Conservation (phyloP, 2,888 invertebrate species). For the Tetheella fluctuosa region DNA sequence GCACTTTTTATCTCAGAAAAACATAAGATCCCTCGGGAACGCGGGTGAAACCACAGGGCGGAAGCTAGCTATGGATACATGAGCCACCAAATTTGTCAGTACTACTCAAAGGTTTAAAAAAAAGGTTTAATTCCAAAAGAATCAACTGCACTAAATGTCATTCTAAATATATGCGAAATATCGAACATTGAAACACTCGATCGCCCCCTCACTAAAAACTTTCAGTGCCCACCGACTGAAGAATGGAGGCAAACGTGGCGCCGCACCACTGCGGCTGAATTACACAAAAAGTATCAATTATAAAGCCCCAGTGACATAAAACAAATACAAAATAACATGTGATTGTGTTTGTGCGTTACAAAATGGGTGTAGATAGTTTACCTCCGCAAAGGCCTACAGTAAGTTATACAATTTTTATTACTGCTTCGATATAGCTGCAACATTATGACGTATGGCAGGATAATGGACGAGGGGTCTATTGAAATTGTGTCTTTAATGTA, state of each 20-base stretch:
- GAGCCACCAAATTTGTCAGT: too few species aligned
- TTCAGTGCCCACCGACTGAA: constrained; percentile 45
- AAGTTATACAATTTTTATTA: constrained; percentile 38
- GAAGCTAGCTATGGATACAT: too few species aligned
- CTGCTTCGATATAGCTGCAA: constrained; percentile 3
- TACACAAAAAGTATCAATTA: constrained; percentile 27
- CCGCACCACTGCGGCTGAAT: constrained; percentile 49
- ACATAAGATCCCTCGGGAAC: too few species aligned
- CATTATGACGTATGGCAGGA: constrained; percentile 5
- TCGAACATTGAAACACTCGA: neutral
- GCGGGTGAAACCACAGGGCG: too few species aligned
- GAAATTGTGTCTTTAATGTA: neutral
- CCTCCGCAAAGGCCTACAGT: constrained; percentile 60
- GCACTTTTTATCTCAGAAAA: too few species aligned
- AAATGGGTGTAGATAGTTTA: constrained; percentile 72
- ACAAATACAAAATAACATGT: constrained; percentile 41
- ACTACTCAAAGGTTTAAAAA: too few species aligned
- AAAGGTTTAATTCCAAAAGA: too few species aligned
- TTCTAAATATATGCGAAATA: neutral
- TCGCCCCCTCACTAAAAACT: constrained; percentile 9
- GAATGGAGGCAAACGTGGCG: constrained; percentile 59
- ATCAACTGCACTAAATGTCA: too few species aligned
- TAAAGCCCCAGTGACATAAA: constrained; percentile 35
- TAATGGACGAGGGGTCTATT: neutral
- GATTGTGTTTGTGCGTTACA: constrained; percentile 38